A percentile compares a stretch with the other conserved stretches of the same genome.
Conservation (phyloP, 2,797 vertebrate species). For the Xiphorhynchus erythropygius region DNA sequence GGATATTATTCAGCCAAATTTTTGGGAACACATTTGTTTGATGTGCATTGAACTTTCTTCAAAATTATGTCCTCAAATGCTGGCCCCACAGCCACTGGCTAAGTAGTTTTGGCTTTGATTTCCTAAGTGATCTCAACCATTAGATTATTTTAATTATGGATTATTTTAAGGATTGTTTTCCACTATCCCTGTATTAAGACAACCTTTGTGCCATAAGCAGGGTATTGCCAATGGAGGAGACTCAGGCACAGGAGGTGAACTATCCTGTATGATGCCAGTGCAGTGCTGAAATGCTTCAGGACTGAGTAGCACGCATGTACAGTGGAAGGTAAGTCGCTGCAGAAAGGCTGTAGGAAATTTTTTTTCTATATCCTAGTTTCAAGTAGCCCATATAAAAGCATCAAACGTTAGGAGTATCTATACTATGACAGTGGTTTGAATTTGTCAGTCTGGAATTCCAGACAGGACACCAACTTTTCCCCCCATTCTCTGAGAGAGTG, state of each 20-base stretch:
- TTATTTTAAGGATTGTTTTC: neutral
- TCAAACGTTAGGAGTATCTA: neutral
- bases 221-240: neutral
- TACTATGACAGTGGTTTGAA: neutral
- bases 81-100: neutral
- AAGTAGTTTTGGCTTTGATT: neutral
- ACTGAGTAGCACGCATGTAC: neutral
- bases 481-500: neutral
- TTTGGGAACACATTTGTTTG: neutral
- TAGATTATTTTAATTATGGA: neutral
- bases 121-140: neutral
- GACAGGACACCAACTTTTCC: neutral
- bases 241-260: fast-evolving
- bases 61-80: neutral
- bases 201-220: neutral
- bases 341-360: neutral
- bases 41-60: neutral
- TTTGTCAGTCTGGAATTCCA: neutral
- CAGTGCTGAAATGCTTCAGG: neutral
- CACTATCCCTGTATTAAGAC: neutral
- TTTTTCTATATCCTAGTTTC: neutral
- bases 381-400: neutral
- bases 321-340: neutral
- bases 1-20: neutral
- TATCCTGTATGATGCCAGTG: fast-evolving